These are phyloP conservation scores for Leuciscus waleckii DNA, from an alignment of 2,797 vertebrate genomes.

Conservation along the genomic window DNA sequence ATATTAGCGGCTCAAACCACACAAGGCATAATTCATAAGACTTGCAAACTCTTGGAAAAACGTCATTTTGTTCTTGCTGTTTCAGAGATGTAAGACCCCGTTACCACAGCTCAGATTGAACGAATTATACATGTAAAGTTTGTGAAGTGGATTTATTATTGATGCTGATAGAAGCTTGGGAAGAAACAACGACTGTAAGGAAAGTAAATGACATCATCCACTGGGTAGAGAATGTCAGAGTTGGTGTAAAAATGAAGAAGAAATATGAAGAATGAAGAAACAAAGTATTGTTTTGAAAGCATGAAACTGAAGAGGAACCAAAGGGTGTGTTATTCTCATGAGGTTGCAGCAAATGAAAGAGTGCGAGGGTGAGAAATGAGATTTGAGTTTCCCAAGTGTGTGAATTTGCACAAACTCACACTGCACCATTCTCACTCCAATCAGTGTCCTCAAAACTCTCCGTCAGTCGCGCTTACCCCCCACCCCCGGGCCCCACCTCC, in stretches of 20 bases:
- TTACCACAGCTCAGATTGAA: slow-evolving; percentile 45
- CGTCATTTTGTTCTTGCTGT: slow-evolving; percentile 31
- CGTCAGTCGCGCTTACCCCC: slow-evolving; percentile 45
- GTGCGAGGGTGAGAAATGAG: slow-evolving; percentile 21
- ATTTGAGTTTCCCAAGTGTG: slow-evolving; percentile 27
- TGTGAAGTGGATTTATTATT: slow-evolving; percentile 53
- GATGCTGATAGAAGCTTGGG: slow-evolving; percentile 42
- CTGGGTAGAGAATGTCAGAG: neutral
- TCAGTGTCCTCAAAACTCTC: slow-evolving; percentile 61
- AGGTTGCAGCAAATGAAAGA: slow-evolving; percentile 27
- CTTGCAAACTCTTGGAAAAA: slow-evolving; percentile 11
- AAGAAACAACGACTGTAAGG: slow-evolving; percentile 26
- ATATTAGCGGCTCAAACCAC: neutral
- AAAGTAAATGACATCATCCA: slow-evolving; percentile 42
- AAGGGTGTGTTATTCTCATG: slow-evolving; percentile 34
- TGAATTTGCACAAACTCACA: slow-evolving; percentile 55
- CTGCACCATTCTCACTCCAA: slow-evolving; percentile 65
- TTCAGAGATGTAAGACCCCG: slow-evolving; percentile 27
- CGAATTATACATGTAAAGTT: slow-evolving; percentile 57
- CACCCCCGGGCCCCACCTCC: slow-evolving; percentile 73
- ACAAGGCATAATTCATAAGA: slow-evolving; percentile 1
- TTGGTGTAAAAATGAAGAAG: neutral
- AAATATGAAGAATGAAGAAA: neutral
- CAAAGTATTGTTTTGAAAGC: slow-evolving; percentile 12
- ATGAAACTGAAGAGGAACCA: neutral